A percentile compares a stretch with the other conserved stretches of the same genome.
These are phyloP conservation scores for Archilochus colubris DNA, from an alignment of 2,113 vertebrate species.

Conservation along the genomic window DNA sequence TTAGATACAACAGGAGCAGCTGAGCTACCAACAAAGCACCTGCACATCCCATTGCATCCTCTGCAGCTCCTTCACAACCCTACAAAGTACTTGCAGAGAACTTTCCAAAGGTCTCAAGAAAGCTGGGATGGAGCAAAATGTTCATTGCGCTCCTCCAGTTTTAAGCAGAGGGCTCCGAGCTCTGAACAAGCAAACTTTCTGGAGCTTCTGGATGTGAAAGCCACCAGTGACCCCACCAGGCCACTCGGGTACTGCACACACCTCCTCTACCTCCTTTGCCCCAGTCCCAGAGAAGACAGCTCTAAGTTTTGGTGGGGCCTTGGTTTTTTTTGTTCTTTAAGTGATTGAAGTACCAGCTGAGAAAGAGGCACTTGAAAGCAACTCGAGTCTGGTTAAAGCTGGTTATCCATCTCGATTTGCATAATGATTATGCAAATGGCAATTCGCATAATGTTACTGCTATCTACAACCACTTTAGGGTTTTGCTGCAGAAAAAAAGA, in stretches of 20 bases:
- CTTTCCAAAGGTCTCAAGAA: not conserved
- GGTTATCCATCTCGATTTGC: conserved; percentile 63
- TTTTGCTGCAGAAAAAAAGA: not conserved
- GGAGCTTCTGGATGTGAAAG: not conserved
- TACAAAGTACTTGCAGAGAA: not conserved
- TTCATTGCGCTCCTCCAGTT: rapidly evolving
- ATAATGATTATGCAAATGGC: conserved; percentile 46
- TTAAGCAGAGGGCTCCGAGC: not conserved
- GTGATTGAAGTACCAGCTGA: conserved; percentile 12
- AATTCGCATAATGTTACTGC: not conserved
- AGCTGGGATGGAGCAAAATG: not conserved
- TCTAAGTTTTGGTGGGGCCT: not conserved
- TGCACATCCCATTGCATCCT: not conserved
- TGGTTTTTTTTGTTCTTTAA: not conserved
- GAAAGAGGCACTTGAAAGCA: conserved; percentile 43
- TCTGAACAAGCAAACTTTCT: not conserved
- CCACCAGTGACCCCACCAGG: conserved; percentile 24
- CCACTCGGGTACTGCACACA: not conserved
- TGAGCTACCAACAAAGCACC: not conserved
- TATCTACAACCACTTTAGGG: conserved; percentile 5
- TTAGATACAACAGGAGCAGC: not conserved
- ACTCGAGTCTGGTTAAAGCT: conserved; percentile 47
- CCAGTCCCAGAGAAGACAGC: not conserved
- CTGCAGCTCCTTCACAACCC: not conserved
- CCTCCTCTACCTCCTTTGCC: not conserved